Percentiles rank a stretch among this genome's conserved stretches.
Evolutionary conservation across 2,888 invertebrate genomes (phyloP).

Genomic region (Amphiduros pacificus): DNA sequence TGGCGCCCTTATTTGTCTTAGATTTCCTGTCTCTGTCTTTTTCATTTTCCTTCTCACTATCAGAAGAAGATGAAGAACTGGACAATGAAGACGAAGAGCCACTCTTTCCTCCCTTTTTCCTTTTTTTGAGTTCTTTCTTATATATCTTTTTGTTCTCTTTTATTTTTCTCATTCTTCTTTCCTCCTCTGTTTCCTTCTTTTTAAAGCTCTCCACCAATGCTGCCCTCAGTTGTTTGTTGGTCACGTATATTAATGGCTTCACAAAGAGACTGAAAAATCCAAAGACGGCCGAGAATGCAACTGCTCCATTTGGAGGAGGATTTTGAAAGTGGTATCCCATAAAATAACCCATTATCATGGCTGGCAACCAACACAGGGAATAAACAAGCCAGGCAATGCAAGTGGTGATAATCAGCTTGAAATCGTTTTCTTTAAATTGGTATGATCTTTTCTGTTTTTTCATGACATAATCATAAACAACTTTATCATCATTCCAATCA

Average conservation of each 20-base stretch:
- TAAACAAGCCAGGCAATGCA: constrained; percentile 23
- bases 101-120: too few relatives aligned
- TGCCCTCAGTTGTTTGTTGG: neutral
- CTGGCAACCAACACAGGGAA: constrained; percentile 37
- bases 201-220: too few relatives aligned
- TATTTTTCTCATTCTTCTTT: too few relatives aligned
- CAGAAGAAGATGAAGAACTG: too few relatives aligned
- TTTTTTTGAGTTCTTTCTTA: too few relatives aligned
- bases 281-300: neutral
- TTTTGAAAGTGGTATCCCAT: constrained; percentile 16
- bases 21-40: too few relatives aligned
- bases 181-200: too few relatives aligned
- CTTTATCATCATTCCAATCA: neutral
- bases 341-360: constrained; percentile 33
- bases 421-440: constrained; percentile 32
- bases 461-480: neutral
- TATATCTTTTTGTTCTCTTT: too few relatives aligned
- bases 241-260: constrained; percentile 3
- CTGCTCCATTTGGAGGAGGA: neutral
- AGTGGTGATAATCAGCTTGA: constrained; percentile 19
- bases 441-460: constrained; percentile 24
- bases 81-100: too few relatives aligned
- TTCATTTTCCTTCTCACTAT: too few relatives aligned
- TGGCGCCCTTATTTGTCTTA: too few relatives aligned
- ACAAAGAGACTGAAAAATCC: constrained; percentile 1